Conservation (phyloP, 2,113 vertebrate genomes). For the Cyprinodon brontotheroides region DNA sequence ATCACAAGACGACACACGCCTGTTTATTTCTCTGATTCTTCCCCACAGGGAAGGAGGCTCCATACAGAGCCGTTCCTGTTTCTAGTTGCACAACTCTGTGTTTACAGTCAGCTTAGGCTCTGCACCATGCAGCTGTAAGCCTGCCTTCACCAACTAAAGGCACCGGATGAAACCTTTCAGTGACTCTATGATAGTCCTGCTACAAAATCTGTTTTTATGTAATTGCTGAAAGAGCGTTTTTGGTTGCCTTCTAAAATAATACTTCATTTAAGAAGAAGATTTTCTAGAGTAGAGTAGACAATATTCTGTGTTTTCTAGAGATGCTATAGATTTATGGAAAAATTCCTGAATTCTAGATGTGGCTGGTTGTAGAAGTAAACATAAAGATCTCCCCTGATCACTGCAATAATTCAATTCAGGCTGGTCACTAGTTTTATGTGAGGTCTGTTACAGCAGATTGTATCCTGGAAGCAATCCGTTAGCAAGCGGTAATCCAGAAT, state of each 20-base stretch:
- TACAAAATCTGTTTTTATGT: background rate
- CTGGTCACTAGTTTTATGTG: background rate
- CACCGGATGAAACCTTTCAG: background rate
- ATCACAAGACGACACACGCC: slow-evolving; percentile 57
- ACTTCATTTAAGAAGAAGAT: background rate
- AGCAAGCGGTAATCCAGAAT: background rate
- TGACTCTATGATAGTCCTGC: too few relatives aligned
- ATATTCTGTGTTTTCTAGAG: background rate
- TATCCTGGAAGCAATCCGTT: background rate
- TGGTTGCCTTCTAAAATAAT: background rate
- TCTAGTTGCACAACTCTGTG: slow-evolving; percentile 19
- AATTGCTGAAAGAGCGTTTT: background rate
- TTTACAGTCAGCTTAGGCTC: slow-evolving; percentile 31
- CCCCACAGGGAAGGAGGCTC: slow-evolving; percentile 22
- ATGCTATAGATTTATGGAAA: background rate
- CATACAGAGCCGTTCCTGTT: slow-evolving; percentile 56
- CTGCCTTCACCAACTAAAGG: slow-evolving; percentile 4
- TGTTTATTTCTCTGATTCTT: slow-evolving; percentile 38
- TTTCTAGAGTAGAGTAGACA: background rate
- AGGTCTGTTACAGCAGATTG: too few relatives aligned
- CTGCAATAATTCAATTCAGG: background rate
- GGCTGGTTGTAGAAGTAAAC: background rate
- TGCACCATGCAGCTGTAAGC: slow-evolving; percentile 8
- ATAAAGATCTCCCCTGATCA: background rate
- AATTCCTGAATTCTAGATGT: background rate